A percentile compares a stretch with the other conserved stretches of the same genome.
Evolutionary conservation across 2,888 invertebrate genomes (phyloP).

Genomic region (Epicampocera succincta): DNA sequence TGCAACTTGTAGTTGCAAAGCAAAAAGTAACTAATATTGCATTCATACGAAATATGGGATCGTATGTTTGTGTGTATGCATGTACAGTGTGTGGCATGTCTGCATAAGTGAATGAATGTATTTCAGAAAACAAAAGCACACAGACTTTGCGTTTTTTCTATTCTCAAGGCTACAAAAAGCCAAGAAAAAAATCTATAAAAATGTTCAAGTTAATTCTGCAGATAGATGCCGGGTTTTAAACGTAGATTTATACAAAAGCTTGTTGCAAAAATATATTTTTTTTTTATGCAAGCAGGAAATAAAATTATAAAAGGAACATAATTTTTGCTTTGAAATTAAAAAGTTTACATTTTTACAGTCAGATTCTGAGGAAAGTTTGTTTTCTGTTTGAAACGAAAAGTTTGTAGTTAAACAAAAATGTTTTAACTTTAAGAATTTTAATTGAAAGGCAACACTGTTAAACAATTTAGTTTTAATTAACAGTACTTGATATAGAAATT

Average conservation of each 20-base stretch:
- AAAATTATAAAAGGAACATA: conserved; percentile 46
- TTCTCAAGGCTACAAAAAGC: conserved; percentile 59
- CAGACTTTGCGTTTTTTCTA: conserved; percentile 34
- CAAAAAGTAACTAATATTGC: conserved; percentile 53
- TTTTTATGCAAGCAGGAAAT: conserved; percentile 39
- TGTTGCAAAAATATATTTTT: neutral
- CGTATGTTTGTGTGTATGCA: no score
- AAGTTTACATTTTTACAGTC: conserved; percentile 11
- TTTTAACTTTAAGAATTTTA: conserved; percentile 25
- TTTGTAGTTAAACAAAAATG: conserved; percentile 39
- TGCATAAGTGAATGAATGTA: conserved; percentile 39
- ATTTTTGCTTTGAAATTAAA: conserved; percentile 50
- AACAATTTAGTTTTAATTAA: conserved; percentile 43
- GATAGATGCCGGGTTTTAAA: conserved; percentile 25
- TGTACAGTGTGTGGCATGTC: neutral
- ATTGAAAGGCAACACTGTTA: conserved; percentile 42
- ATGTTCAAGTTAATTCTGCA: conserved; percentile 24
- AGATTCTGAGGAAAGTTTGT: neutral
- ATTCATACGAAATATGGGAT: conserved; percentile 46
- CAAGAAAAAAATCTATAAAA: conserved; percentile 12
- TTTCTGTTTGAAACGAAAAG: conserved; percentile 8
- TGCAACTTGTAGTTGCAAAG: conserved; percentile 41
- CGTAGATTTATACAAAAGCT: conserved; percentile 5
- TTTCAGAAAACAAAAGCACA: conserved; percentile 51
- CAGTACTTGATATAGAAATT: neutral